A percentile compares a stretch with the other conserved stretches of the same genome.
These are phyloP conservation scores for Tamandua tetradactyla DNA, from an alignment of 2,797 vertebrate genomes.

Conservation along the genomic window DNA sequence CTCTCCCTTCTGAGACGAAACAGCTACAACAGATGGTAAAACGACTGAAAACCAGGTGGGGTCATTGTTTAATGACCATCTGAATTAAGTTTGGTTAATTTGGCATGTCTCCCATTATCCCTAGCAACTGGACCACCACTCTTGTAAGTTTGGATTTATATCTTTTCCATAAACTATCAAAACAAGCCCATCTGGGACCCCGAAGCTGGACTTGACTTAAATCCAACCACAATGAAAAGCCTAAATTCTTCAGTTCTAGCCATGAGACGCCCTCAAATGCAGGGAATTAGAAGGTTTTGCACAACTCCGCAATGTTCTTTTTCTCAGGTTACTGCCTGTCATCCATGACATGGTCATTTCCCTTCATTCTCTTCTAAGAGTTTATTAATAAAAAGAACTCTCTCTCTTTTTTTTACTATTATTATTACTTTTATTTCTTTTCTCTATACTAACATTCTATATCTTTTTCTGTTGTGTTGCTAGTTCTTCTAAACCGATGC, in stretches of 20 bases:
- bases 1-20: constrained; percentile 72
- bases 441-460: too few relatives aligned
- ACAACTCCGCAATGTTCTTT: not conserved
- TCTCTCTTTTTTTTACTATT: not conserved
- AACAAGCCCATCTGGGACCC: constrained; percentile 80
- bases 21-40: constrained; percentile 83
- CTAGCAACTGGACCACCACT: constrained; percentile 71
- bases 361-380: not conserved
- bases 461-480: too few relatives aligned
- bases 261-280: not conserved
- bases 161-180: constrained; percentile 63
- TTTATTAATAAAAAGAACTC: constrained; percentile 33
- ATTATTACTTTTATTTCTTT: too few relatives aligned
- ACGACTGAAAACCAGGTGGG: constrained; percentile 80
- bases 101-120: constrained; percentile 78
- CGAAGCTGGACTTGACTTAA: constrained; percentile 44
- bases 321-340: constrained; percentile 40
- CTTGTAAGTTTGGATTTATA: constrained; percentile 54
- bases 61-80: constrained; percentile 80
- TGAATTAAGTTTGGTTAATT: constrained; percentile 82
- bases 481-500: too few relatives aligned
- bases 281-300: not conserved
- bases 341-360: not conserved
- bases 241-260: not conserved
- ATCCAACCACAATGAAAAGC: constrained; percentile 58